These are phyloP conservation scores for Syndactyla subalaris DNA, from an alignment of 2,797 vertebrate genomes.

Conservation along the genomic window DNA sequence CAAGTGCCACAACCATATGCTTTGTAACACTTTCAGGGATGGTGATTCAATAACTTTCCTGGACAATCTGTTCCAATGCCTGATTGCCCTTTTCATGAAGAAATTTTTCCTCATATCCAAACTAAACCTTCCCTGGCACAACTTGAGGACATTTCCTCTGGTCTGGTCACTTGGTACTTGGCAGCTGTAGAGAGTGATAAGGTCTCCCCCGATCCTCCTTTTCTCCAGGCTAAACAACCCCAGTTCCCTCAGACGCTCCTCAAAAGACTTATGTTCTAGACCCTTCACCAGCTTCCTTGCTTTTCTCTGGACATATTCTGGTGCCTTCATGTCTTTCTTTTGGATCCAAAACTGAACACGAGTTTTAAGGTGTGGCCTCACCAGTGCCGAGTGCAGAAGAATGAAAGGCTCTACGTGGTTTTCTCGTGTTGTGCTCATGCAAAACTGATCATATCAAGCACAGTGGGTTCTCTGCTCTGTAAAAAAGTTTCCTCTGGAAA, in stretches of 20 bases:
- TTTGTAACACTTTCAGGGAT: background rate
- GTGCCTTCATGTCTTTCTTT: background rate
- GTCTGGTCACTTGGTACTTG: background rate
- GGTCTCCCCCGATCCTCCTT: background rate
- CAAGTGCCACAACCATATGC: background rate
- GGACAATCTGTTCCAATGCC: background rate
- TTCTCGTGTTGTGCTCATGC: background rate
- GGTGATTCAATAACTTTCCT: background rate
- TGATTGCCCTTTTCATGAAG: background rate
- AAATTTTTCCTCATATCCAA: background rate
- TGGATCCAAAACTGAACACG: background rate
- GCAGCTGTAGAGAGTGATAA: background rate
- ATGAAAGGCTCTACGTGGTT: background rate
- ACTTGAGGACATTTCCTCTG: background rate
- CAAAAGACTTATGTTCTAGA: background rate
- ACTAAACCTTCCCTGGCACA: background rate
- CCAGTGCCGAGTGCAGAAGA: background rate
- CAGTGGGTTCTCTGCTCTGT: background rate
- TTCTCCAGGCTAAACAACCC: background rate
- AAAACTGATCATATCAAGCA: background rate
- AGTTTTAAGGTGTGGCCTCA: background rate
- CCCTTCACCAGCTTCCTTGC: background rate
- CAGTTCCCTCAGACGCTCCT: background rate
- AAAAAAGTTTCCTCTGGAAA: background rate
- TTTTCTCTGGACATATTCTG: background rate